Conservation (phyloP, 2,888 invertebrate species). For the Euplagia quadripunctaria region DNA sequence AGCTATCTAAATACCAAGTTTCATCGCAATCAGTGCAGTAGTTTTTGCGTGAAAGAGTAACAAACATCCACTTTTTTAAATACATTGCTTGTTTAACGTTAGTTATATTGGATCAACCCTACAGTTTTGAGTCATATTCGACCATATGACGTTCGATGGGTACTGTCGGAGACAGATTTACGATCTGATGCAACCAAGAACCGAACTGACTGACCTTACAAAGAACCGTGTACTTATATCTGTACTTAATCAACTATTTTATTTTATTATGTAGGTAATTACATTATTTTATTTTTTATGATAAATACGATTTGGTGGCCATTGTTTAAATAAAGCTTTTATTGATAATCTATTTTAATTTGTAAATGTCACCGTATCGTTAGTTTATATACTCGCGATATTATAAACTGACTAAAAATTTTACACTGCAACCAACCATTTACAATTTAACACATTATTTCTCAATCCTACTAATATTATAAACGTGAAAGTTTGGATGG, state of each 20-base stretch:
- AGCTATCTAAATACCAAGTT: too few species aligned
- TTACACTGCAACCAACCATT: too few species aligned
- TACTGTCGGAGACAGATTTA: constrained; percentile 53
- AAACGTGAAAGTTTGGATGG: too few species aligned
- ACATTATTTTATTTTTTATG: not conserved
- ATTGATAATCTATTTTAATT: not conserved
- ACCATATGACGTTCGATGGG: constrained; percentile 40
- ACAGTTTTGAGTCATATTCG: constrained; percentile 40
- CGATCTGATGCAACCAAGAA: constrained; percentile 42
- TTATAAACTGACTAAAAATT: too few species aligned
- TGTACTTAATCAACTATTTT: constrained; percentile 32
- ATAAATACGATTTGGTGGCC: not conserved
- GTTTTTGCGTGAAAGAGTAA: too few species aligned
- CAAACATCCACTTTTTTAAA: too few species aligned
- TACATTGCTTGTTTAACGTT: too few species aligned
- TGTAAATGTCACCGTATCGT: too few species aligned
- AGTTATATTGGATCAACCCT: constrained; percentile 33
- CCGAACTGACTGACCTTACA: constrained; percentile 39
- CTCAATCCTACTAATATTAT: too few species aligned
- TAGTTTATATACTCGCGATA: too few species aligned
- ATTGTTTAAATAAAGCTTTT: not conserved
- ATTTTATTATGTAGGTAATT: constrained; percentile 14
- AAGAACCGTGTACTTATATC: constrained; percentile 4
- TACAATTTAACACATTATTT: too few species aligned
- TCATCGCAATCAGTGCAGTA: too few species aligned